phyloP scores from a whole-genome alignment of 1,140 invertebrate species.

The Ctenoplectra terminalis region DNA sequence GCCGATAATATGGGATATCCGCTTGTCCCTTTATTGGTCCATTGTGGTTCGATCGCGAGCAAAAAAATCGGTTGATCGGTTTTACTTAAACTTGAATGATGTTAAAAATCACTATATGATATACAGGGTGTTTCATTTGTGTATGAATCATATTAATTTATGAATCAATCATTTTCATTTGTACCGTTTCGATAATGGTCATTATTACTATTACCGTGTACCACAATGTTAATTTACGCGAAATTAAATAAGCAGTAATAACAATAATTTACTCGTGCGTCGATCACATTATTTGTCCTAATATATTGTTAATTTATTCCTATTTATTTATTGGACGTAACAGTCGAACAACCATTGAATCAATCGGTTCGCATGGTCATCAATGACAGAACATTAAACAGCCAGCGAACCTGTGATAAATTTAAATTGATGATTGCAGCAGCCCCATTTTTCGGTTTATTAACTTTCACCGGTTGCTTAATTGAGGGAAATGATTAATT shows the following conservation, averaged over 20 bases:
- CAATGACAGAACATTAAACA: background rate
- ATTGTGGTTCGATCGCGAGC: no score
- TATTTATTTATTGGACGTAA: background rate
- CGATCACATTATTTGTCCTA: no score
- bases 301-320: background rate
- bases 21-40: background rate
- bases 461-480: slow-evolving; percentile 14
- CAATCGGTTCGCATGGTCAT: background rate
- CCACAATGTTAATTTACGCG: background rate
- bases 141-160: background rate
- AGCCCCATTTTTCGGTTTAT: slow-evolving; percentile 35
- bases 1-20: background rate
- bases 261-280: no score
- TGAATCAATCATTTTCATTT: background rate
- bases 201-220: background rate
- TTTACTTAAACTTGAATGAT: no score
- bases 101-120: no score
- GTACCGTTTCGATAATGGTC: background rate
- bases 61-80: no score
- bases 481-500: slow-evolving; percentile 40
- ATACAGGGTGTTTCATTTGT: background rate
- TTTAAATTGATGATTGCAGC: slow-evolving; percentile 26
- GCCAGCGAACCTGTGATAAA: background rate
- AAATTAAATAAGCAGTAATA: background rate
- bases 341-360: background rate